Conservation (phyloP, 2,797 vertebrate genomes). For the Danio kyathit region DNA sequence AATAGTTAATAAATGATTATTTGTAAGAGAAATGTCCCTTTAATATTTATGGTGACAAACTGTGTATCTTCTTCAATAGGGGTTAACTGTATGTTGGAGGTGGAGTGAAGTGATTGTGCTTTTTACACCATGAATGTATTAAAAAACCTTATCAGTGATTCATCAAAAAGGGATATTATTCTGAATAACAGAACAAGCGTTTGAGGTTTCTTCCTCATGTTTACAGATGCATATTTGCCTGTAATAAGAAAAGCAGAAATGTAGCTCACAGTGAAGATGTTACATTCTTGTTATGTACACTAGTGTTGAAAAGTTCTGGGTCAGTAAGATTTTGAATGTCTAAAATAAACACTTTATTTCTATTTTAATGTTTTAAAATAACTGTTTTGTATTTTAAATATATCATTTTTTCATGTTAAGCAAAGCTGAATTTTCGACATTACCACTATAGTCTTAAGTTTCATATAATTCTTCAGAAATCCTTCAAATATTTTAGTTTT, state of each 20-base stretch:
- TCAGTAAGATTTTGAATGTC: too few species aligned
- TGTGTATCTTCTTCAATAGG: neutral
- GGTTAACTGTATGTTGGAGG: neutral
- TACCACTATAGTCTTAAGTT: neutral
- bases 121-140: neutral
- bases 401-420: neutral
- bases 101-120: neutral
- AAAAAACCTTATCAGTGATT: neutral
- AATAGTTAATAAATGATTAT: too few species aligned
- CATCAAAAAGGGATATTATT: neutral
- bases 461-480: neutral
- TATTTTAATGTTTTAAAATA: neutral
- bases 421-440: neutral
- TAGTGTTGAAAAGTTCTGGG: too few species aligned
- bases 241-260: neutral
- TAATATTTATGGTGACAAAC: neutral
- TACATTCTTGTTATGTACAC: too few species aligned
- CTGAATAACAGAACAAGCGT: neutral
- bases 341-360: too few species aligned
- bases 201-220: neutral
- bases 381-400: neutral
- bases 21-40: too few species aligned
- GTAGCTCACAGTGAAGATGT: neutral
- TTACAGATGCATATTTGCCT: neutral
- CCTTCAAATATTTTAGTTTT: neutral